Base-by-base conservation (phyloP, 1,140 invertebrate species). In the Trachymyrmex septentrionalis region DNA sequence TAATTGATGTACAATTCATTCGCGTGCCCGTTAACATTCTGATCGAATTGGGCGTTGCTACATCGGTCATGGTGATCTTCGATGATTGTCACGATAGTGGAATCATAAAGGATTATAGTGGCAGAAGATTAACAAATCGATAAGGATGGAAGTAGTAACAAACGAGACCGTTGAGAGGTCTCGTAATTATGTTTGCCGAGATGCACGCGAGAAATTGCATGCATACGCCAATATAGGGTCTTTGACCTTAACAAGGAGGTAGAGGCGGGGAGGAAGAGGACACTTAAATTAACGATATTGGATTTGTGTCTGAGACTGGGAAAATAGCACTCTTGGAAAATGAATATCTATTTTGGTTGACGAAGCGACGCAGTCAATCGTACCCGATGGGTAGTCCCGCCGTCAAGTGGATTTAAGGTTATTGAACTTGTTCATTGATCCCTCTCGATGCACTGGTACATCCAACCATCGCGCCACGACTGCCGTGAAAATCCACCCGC, bases 381-480 rank as follows among this genome's bases (percentile, higher is more conserved):
- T 87, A 66, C 78, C 81, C 75, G 34, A 87, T 89, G 80, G 87
- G 27, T 88, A 81, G 85, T 89, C 77, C 66, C 81, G 57, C 88
- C 92, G 92, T 94, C 93, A 92, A 94, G 93, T 94, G 93, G 93
- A 95, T 95, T 94, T 94, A 93, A 94, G 94, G 94, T 94, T 94
- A 93, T 94, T 94, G 94, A 95, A 95, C 94, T 92, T 93, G 87
- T 88, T 93, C 93, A 94, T 94, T 94, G 94, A 95, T 94, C 92
- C 86, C 86, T 87, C 85, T 72, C 82, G 84, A 82, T 87, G 71
- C 64, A 91, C 66, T 57, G 76, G 64, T 75, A 87, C 75, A 87
- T 84, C 50, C 50, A 86, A 34, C 63, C 78, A 48, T 44, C 57
- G 80, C 87, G 71, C 7, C 55, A 61, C 77, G n/a, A 48, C 50